phyloP scores from a whole-genome alignment of 2,113 vertebrate species.

The Lepus timidus region DNA sequence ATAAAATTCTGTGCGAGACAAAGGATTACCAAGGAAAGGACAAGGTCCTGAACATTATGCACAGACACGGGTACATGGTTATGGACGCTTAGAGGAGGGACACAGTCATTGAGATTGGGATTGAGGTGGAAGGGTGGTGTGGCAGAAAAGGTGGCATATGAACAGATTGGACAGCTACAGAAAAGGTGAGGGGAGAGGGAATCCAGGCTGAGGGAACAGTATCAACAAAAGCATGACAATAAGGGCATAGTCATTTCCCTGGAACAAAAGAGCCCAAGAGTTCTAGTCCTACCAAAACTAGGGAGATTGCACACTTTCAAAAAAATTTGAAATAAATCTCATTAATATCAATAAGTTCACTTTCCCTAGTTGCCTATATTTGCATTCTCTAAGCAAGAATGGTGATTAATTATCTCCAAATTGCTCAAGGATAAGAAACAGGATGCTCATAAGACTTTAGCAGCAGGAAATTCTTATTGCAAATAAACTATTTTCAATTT shows the following conservation, averaged over 20 bases:
- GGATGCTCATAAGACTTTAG: conserved; percentile 34
- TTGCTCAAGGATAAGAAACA: conserved; percentile 58
- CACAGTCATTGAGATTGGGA: background rate
- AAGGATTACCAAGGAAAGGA: conserved; percentile 28
- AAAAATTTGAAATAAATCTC: conserved; percentile 51
- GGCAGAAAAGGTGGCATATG: background rate
- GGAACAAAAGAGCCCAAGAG: conserved; percentile 8
- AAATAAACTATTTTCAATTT: conserved; percentile 64
- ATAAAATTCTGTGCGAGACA: background rate
- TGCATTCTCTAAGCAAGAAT: conserved; percentile 52
- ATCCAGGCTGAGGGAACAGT: background rate
- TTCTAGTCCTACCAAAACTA: conserved; percentile 23
- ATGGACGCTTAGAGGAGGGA: background rate
- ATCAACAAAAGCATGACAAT: conserved; percentile 11
- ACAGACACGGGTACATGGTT: background rate
- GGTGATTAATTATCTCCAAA: conserved; percentile 72
- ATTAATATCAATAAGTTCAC: conserved; percentile 74
- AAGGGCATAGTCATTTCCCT: conserved; percentile 18
- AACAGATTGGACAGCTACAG: background rate
- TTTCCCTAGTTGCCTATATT: conserved; percentile 59
- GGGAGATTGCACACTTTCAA: background rate
- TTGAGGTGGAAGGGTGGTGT: background rate
- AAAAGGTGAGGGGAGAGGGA: background rate
- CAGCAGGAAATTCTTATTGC: conserved; percentile 52
- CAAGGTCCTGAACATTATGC: background rate